A percentile compares a stretch with the other conserved stretches of the same genome.
Conservation (phyloP, 2,888 invertebrate species). For the Parnassius apollo region DNA sequence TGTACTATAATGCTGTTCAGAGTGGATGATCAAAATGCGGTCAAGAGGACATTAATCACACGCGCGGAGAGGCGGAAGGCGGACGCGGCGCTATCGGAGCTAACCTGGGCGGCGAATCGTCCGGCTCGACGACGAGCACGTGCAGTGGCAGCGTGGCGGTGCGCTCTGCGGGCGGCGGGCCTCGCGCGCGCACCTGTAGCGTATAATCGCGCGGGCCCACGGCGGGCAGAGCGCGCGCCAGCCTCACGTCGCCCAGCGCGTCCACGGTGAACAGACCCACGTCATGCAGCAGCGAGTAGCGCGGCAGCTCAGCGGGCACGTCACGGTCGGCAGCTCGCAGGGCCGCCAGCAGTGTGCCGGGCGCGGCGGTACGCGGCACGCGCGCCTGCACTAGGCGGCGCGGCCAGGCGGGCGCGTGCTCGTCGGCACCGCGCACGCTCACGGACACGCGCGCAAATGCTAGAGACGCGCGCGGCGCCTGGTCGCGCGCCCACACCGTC, state of each 20-base stretch:
- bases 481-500: constrained; percentile 94
- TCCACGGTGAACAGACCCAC: constrained; percentile 93
- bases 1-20: too few relatives aligned
- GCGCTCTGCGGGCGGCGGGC: constrained; percentile 83
- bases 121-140: constrained; percentile 93
- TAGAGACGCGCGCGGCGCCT: constrained; percentile 92
- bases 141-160: constrained; percentile 90
- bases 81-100: not conserved
- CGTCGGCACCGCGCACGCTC: constrained; percentile 92
- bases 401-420: constrained; percentile 94
- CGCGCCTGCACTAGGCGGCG: constrained; percentile 88
- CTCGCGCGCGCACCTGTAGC: constrained; percentile 91
- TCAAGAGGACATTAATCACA: too few relatives aligned
- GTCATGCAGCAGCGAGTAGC: constrained; percentile 92
- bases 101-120: constrained; percentile 90
- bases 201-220: constrained; percentile 88
- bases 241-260: constrained; percentile 87
- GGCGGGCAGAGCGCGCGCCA: constrained; percentile 86
- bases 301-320: constrained; percentile 64
- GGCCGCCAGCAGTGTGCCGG: constrained; percentile 87
- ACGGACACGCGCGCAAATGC: constrained; percentile 90
- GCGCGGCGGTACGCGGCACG: constrained; percentile 69
- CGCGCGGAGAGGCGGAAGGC: not conserved
- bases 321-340: constrained; percentile 92
- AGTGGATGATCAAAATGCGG: too few relatives aligned